Conservation (phyloP, 2,888 invertebrate species). For the Lottia scabra region DNA sequence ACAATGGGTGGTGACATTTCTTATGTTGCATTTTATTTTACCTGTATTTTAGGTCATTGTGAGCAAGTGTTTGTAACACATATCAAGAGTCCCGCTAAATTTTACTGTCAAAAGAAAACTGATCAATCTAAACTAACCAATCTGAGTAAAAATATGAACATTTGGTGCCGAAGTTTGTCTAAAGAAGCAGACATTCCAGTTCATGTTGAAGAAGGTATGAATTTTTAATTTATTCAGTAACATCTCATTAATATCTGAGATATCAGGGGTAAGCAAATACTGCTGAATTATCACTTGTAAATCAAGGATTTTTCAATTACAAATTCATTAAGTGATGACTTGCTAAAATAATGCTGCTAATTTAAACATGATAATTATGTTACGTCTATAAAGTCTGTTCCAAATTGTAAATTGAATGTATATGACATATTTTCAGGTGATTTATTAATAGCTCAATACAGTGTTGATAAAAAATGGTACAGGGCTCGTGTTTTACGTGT, state of each 20-base stretch:
- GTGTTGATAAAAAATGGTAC: slow-evolving; percentile 78
- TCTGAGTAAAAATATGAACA: slow-evolving; percentile 49
- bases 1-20: too few species aligned
- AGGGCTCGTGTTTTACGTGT: slow-evolving; percentile 77
- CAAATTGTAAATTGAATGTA: too few species aligned
- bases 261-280: too few species aligned
- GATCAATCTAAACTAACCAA: slow-evolving; percentile 37
- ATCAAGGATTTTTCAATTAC: too few species aligned
- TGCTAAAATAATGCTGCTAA: neutral
- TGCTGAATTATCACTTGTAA: too few species aligned
- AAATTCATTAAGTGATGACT: neutral
- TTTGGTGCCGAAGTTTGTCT: slow-evolving; percentile 42
- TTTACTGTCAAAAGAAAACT: slow-evolving; percentile 73
- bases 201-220: slow-evolving; percentile 37
- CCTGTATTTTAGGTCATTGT: slow-evolving; percentile 68
- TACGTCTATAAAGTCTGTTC: too few species aligned
- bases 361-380: too few species aligned
- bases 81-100: slow-evolving; percentile 75
- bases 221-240: too few species aligned
- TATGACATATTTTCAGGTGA: slow-evolving; percentile 37
- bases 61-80: slow-evolving; percentile 74
- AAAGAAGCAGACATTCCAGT: slow-evolving; percentile 38
- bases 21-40: neutral
- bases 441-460: slow-evolving; percentile 75
- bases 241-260: too few species aligned